These are phyloP conservation scores for Spea hammondii DNA, from an alignment of 2,797 vertebrate species.

Conservation along the genomic window DNA sequence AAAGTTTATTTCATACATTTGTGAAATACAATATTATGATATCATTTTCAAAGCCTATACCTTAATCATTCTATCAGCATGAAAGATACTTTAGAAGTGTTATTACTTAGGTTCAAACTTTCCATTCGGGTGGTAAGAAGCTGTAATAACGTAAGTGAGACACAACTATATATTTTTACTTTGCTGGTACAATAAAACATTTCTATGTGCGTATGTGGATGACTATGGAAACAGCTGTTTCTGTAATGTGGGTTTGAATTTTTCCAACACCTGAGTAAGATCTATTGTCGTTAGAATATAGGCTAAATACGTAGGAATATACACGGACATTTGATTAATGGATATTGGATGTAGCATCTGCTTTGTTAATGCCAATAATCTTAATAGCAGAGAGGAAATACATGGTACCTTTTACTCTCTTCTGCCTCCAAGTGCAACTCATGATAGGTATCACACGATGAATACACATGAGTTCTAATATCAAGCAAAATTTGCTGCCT, in stretches of 20 bases:
- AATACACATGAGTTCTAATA: no score
- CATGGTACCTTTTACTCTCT: neutral
- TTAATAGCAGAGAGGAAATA: neutral
- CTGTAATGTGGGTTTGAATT: neutral
- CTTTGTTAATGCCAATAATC: neutral
- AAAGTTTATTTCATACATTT: no score
- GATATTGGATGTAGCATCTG: neutral
- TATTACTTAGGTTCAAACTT: no score
- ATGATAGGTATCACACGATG: neutral
- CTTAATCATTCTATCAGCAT: no score
- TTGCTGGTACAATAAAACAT: no score
- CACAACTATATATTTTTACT: no score
- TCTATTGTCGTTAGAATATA: constrained; percentile 1
- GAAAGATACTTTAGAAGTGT: no score
- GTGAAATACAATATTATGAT: no score
- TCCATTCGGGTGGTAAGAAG: no score
- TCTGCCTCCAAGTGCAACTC: neutral
- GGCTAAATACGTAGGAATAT: constrained; percentile 1
- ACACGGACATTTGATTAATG: neutral
- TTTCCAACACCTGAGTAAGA: neutral
- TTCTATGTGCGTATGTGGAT: neutral
- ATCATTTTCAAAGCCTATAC: no score
- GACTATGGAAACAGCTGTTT: neutral
- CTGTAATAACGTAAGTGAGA: no score
- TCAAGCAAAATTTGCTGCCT: no score